Base-by-base conservation (phyloP, 2,888 invertebrate species). In the Baronia brevicornis region DNA sequence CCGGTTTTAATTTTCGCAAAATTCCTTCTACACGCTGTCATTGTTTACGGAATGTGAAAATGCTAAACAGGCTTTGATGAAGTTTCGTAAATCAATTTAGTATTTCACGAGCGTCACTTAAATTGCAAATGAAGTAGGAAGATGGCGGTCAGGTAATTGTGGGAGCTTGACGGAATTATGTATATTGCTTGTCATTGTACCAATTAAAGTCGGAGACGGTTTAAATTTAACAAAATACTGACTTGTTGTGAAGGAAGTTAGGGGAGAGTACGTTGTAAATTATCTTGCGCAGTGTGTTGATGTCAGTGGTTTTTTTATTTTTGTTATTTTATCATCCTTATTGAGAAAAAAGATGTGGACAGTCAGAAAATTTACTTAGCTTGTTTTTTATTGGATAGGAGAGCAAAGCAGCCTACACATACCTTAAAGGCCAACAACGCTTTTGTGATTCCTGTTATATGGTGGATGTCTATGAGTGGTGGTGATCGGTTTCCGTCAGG, bases 81-180 rank as follows among this genome's bases (percentile, higher is more conserved):
- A n/a, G 12, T 13, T 26, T 7, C 29, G 29, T 35, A 35, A 35
- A 35, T 30, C 30, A 35, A 30, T 30, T 35, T 30, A 30, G 30
- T 26, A 35, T 35, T 35, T 35, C 26, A 29, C 12, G 35, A 35
- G 21, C 25, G 35, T 30, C 35, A 30, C 30, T 35, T 35, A 35
- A 35, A 35, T 30, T 35, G 35, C 35, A 35, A 30, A 35, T 35
- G 30, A 35, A 35, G 21, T 22, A 35, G 35, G 35, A 35, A 35
- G 35, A 35, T 26, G 21, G 21, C 27, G 27, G 6, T 7, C 26
- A 21, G 26, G 27, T 35, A 35, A 35, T 35, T 35, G 30, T 35
- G 35, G 35, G 30, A 30, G 26, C 27, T 26, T 11, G 9, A 7
- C n/a, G 26, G 27, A 35, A 35, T 35, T 35, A 35, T 35, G 35